Base-by-base conservation (phyloP, 2,797 vertebrate species). In the Leptatherina wallacei region DNA sequence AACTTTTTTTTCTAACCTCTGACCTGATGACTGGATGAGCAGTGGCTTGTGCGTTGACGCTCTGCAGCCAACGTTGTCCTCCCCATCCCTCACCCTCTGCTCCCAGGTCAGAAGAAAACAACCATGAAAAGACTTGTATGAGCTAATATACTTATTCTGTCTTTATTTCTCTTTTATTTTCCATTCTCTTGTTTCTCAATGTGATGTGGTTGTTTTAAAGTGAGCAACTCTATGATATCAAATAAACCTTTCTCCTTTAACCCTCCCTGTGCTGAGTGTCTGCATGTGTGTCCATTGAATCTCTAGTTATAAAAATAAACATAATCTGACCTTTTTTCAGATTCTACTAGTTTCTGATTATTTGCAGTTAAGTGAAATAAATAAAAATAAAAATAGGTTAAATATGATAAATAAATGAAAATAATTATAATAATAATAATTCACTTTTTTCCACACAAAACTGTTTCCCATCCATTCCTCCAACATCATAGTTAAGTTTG, bases 161-260 rank as follows among this genome's bases (percentile, higher is more conserved):
- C 44, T 83, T 77, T 73, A 66, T 77, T 88, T 83, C 61, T 29
- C 40, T 81, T 82, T 81, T 47, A 49, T 49, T 80, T 61, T 75
- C 71, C 75, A 69, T 83, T 81, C 38, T 81, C 62, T 81, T 74
- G 78, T 89, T 91, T 90, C 83, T 86, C 52, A 70, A 80, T 86
- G 89, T 92, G 67, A 88, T 80, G 91, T 92, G 83, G 63, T 85
- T 85, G 85, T 88, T 92, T 84, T 79, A 75, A 90, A 87, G 61
- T 89, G 73, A 88, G 73, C 81, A 85, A 86, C 77, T 80, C 67
- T 85, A 84, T 82, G 72, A 78, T 83, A 89, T 82, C 40, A 33
- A 82, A 89, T 90, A 88, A 92, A 91, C 9, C 9, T 2, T 14
- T 65, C 83, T 73, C 75, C 61, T 73, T 68, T 85, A 81, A 68